These are phyloP conservation scores for Nephotettix cincticeps DNA, from an alignment of 1,140 invertebrate species.

Conservation along the genomic window DNA sequence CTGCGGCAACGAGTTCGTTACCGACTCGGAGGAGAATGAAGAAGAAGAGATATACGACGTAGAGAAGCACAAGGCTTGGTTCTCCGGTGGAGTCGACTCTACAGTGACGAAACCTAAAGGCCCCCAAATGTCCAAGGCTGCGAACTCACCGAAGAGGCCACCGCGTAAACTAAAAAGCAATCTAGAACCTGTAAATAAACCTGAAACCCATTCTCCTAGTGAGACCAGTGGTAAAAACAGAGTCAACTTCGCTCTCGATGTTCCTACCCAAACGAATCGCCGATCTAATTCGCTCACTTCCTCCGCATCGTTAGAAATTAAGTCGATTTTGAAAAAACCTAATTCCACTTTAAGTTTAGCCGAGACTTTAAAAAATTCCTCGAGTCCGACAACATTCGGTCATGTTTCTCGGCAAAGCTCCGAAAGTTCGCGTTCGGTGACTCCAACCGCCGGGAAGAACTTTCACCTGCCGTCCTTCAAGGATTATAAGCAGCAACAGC, in stretches of 20 bases:
- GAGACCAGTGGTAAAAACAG: slow-evolving; percentile 21
- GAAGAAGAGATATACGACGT: slow-evolving; percentile 2
- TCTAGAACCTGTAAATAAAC: slow-evolving; percentile 33
- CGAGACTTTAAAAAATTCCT: slow-evolving; percentile 32
- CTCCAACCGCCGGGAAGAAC: slow-evolving; percentile 8
- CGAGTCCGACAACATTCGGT: no score
- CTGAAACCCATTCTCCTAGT: slow-evolving; percentile 17
- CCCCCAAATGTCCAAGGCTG: slow-evolving; percentile 5
- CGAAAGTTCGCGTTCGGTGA: neutral
- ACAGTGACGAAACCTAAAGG: neutral
- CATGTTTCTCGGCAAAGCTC: neutral
- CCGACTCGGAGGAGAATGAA: slow-evolving; percentile 21
- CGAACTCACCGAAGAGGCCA: slow-evolving; percentile 43
- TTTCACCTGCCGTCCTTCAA: slow-evolving; percentile 37
- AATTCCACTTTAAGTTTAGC: slow-evolving; percentile 32
- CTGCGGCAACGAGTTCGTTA: slow-evolving; percentile 14
- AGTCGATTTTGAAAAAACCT: slow-evolving; percentile 70
- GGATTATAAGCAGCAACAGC: slow-evolving; percentile 37
- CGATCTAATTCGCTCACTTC: slow-evolving; percentile 33
- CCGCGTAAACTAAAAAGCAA: slow-evolving; percentile 40
- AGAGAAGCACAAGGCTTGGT: slow-evolving; percentile 7
- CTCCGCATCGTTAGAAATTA: slow-evolving; percentile 43
- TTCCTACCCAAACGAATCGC: slow-evolving; percentile 36
- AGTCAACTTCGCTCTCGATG: slow-evolving; percentile 28
- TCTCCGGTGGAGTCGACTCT: neutral